phyloP scores from a whole-genome alignment of 2,113 vertebrate species.

The Hemibagrus wyckioides region DNA sequence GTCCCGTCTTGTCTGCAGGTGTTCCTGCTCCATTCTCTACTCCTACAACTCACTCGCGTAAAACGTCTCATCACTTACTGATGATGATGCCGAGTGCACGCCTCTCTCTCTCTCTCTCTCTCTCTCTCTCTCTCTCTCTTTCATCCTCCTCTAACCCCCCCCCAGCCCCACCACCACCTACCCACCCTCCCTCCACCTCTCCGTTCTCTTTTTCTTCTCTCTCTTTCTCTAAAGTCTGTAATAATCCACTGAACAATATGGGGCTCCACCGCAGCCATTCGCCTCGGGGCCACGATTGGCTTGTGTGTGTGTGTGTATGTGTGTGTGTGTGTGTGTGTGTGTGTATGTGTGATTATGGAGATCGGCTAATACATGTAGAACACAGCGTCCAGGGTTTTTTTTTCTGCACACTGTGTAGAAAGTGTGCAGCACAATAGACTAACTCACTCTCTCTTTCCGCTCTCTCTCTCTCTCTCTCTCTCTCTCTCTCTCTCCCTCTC shows the following conservation, averaged over 20 bases:
- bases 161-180: too few species aligned
- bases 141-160: constrained; percentile 58
- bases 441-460: constrained; percentile 54
- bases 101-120: constrained; percentile 56
- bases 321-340: constrained; percentile 29
- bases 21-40: constrained; percentile 52
- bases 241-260: constrained; percentile 86
- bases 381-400: constrained; percentile 78
- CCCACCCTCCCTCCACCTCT: constrained; percentile 57
- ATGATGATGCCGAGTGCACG: constrained; percentile 1
- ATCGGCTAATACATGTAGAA: constrained; percentile 81
- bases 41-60: not conserved
- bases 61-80: constrained; percentile 26
- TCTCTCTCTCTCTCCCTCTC: constrained; percentile 26
- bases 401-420: constrained; percentile 78
- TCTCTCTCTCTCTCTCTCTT: constrained; percentile 67
- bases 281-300: constrained; percentile 72
- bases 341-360: constrained; percentile 78
- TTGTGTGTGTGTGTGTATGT: constrained; percentile 28
- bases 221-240: constrained; percentile 74
- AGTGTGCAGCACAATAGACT: constrained; percentile 73
- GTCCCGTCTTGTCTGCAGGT: constrained; percentile 63
- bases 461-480: constrained; percentile 35
- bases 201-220: constrained; percentile 56
- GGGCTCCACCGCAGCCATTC: constrained; percentile 78